Conservation (phyloP, 2,888 invertebrate genomes). For the Linnaemya vulpina region DNA sequence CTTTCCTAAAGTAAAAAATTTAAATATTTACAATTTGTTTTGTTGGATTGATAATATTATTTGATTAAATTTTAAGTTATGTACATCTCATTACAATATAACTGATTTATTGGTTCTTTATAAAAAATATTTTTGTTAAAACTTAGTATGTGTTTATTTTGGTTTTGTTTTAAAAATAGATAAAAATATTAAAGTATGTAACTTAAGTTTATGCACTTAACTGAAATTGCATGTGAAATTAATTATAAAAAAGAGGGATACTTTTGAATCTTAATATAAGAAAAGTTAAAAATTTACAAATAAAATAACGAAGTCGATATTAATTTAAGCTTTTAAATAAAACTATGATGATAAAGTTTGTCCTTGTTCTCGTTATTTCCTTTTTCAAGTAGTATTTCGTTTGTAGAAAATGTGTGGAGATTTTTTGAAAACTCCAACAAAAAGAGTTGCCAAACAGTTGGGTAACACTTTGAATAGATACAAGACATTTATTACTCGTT, state of each 20-base stretch:
- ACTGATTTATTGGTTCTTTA: too few species aligned
- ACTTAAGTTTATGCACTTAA: conserved; percentile 47
- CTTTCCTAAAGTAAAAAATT: conserved; percentile 4
- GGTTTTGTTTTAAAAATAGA: conserved; percentile 21
- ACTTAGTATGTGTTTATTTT: not conserved
- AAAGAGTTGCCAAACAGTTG: too few species aligned
- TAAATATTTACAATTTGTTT: not conserved
- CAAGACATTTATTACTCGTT: too few species aligned
- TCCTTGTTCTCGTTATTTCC: too few species aligned
- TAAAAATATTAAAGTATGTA: conserved; percentile 27
- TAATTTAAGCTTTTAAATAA: conserved; percentile 50
- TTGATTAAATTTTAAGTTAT: not conserved
- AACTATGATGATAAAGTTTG: conserved; percentile 30
- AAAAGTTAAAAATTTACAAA: conserved; percentile 28
- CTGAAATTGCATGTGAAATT: conserved; percentile 49
- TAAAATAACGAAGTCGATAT: conserved; percentile 32
- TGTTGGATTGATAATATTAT: not conserved
- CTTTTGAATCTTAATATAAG: conserved; percentile 22
- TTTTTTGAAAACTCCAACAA: too few species aligned
- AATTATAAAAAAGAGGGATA: conserved; percentile 25
- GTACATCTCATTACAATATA: not conserved
- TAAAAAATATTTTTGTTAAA: not conserved
- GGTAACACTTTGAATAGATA: too few species aligned
- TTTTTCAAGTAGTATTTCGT: too few species aligned
- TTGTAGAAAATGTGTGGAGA: too few species aligned